Evolutionary conservation across 2,888 invertebrate species (phyloP).

Genomic region (Brachycybe producta): DNA sequence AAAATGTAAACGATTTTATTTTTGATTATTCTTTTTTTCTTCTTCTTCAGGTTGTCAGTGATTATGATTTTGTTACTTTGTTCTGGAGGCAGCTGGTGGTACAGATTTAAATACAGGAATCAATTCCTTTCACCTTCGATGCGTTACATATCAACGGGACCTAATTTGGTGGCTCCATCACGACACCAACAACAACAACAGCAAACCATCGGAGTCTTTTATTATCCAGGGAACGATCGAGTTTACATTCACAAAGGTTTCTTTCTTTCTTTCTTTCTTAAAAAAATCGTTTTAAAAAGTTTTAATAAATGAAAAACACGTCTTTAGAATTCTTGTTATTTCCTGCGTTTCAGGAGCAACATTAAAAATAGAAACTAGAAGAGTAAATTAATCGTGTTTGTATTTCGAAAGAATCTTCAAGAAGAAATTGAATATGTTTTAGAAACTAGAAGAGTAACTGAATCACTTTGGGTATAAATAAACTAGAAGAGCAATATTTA

Average conservation of each 20-base stretch:
- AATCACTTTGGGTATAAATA: too few species aligned
- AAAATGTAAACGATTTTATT: not conserved
- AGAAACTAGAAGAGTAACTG: too few species aligned
- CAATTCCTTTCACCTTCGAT: slow-evolving; percentile 2
- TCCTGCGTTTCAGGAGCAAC: too few species aligned
- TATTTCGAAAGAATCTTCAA: too few species aligned
- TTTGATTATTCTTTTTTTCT: not conserved
- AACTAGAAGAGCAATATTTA: too few species aligned
- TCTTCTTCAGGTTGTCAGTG: slow-evolving; percentile 38
- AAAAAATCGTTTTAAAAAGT: too few species aligned
- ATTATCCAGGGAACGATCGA: slow-evolving; percentile 16
- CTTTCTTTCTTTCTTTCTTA: too few species aligned
- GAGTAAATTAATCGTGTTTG: too few species aligned
- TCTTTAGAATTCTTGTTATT: too few species aligned
- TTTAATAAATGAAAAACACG: too few species aligned
- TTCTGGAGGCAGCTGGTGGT: slow-evolving; percentile 45
- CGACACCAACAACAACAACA: not conserved
- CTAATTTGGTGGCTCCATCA: not conserved
- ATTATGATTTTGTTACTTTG: slow-evolving; percentile 43
- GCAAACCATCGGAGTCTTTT: slow-evolving; percentile 12
- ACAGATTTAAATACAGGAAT: slow-evolving; percentile 29
- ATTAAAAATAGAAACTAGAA: too few species aligned
- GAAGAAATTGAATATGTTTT: too few species aligned
- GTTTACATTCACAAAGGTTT: slow-evolving; percentile 17
- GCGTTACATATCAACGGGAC: not conserved